phyloP scores from a whole-genome alignment of 1,140 invertebrate genomes.

The Saccostrea cuccullata region DNA sequence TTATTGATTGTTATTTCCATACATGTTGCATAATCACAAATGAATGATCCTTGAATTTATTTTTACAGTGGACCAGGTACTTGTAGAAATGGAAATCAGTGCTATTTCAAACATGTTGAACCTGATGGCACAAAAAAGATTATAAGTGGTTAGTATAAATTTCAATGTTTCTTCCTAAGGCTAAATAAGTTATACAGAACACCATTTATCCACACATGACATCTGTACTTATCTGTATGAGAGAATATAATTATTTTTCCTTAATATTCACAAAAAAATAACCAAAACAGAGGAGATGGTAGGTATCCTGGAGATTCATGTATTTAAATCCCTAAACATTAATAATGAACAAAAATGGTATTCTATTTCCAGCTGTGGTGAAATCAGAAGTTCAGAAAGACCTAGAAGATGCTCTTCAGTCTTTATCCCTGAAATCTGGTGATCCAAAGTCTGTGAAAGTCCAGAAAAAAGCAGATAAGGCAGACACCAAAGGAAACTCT shows the following conservation, averaged over 20 bases:
- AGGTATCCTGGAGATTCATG: no score
- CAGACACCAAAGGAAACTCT: background rate
- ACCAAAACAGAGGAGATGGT: no score
- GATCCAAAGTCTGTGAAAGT: background rate
- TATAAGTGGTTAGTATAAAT: background rate
- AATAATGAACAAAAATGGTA: background rate
- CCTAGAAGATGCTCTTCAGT: background rate
- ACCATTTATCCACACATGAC: no score
- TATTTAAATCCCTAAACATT: no score
- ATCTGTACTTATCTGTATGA: no score
- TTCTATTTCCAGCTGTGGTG: background rate
- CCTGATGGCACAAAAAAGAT: background rate
- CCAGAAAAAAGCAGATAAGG: background rate
- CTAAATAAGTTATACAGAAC: no score
- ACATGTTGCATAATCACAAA: no score
- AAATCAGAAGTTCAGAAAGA: background rate
- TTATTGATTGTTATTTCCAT: no score
- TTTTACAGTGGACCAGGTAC: constrained; percentile 21
- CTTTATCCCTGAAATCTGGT: background rate
- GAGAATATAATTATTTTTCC: no score
- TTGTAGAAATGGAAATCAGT: constrained; percentile 24
- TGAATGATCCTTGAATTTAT: background rate
- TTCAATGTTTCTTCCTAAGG: background rate
- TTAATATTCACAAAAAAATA: no score
- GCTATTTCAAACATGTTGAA: constrained; percentile 7